These are phyloP conservation scores for Teleogryllus oceanicus DNA, from an alignment of 2,888 invertebrate species.

Conservation along the genomic window DNA sequence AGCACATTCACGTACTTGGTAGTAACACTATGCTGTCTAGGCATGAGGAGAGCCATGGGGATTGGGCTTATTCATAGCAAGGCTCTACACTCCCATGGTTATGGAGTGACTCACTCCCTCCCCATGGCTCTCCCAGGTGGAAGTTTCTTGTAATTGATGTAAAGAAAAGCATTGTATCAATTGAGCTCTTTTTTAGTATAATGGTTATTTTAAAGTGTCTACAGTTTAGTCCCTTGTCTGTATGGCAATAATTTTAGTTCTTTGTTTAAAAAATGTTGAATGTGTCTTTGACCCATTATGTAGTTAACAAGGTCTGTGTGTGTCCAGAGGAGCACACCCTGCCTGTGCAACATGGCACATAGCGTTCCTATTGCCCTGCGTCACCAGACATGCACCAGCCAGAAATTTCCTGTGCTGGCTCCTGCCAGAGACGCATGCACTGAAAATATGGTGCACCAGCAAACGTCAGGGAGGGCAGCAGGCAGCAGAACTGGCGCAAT, in stretches of 20 bases:
- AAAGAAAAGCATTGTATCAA: conserved; percentile 6
- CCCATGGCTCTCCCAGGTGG: not conserved
- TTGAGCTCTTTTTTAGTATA: not conserved
- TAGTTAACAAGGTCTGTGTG: not conserved
- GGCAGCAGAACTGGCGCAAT: too few relatives aligned
- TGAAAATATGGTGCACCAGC: too few relatives aligned
- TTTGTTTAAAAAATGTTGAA: not conserved
- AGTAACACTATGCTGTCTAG: not conserved
- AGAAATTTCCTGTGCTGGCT: too few relatives aligned
- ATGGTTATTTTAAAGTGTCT: not conserved
- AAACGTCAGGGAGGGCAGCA: too few relatives aligned
- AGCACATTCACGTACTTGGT: conserved; percentile 18
- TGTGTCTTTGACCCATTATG: not conserved
- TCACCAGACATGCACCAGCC: too few relatives aligned
- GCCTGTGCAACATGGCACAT: not conserved
- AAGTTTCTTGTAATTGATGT: conserved; percentile 12
- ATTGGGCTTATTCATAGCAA: not conserved
- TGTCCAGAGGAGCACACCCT: not conserved
- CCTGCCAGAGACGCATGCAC: too few relatives aligned
- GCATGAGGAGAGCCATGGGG: not conserved
- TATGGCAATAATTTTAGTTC: not conserved
- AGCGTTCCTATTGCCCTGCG: too few relatives aligned
- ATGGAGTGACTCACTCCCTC: not conserved
- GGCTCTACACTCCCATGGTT: too few relatives aligned
- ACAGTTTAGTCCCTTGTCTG: conserved; percentile 2